Conservation (phyloP, 2,797 vertebrate genomes). For the Astyanax mexicanus region DNA sequence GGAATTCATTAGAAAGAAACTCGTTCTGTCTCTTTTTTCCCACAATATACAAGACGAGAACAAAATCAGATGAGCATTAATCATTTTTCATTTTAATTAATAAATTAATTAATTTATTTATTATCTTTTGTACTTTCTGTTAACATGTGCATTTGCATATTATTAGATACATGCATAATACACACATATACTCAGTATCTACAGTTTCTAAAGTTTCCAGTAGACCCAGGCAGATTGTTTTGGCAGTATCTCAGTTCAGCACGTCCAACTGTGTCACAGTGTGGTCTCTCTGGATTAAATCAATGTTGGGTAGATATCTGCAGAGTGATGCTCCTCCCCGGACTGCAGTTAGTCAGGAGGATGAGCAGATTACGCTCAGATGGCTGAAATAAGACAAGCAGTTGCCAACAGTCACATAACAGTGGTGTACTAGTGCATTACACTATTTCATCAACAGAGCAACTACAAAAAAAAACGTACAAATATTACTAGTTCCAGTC, state of each 20-base stretch:
- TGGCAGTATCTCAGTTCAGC: background rate
- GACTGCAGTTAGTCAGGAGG: constrained; percentile 38
- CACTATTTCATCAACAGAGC: background rate
- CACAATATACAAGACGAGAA: too few species aligned
- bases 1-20: too few species aligned
- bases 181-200: background rate
- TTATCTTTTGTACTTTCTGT: too few species aligned
- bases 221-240: background rate
- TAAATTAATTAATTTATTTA: too few species aligned
- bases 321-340: background rate
- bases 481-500: too few species aligned
- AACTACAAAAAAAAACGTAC: too few species aligned
- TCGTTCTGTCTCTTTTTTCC: too few species aligned
- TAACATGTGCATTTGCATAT: too few species aligned
- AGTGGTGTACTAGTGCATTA: background rate
- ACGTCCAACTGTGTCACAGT: background rate
- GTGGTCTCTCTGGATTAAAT: constrained; percentile 1
- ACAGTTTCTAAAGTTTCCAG: background rate
- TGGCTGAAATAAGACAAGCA: constrained; percentile 7
- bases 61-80: too few species aligned
- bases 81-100: too few species aligned
- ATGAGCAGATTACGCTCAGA: constrained; percentile 7
- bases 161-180: too few species aligned
- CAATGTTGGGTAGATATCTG: constrained; percentile 22
- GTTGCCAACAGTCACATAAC: background rate